Evolutionary conservation across 2,888 invertebrate genomes (phyloP).

Genomic region (Platycnemis pennipes): DNA sequence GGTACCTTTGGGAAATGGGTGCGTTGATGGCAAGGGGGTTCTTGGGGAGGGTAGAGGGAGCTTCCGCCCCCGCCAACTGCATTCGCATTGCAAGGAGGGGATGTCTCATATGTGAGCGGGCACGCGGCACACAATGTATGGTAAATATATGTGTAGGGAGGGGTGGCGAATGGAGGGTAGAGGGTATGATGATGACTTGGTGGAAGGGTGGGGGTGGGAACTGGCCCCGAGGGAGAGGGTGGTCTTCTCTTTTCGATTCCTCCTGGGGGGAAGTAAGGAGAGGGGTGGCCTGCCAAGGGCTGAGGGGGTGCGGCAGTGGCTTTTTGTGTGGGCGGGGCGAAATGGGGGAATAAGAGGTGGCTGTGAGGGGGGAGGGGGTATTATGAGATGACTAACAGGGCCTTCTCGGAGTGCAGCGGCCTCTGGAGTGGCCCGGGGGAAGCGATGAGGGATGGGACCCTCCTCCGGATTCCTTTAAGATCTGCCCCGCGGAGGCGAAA

Average conservation of each 20-base stretch:
- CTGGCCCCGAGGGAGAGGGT: not conserved
- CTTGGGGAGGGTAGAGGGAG: not conserved
- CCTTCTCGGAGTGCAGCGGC: not conserved
- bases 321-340: not conserved
- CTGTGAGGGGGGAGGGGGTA: not conserved
- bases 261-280: not conserved
- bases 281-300: not conserved
- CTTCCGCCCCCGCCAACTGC: not conserved
- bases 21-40: not conserved
- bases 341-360: not conserved
- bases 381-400: constrained; percentile 27
- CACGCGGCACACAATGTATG: not conserved
- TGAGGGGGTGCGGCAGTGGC: not conserved
- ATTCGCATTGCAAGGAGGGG: not conserved
- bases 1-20: not conserved
- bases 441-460: not conserved
- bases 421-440: not conserved
- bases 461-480: not conserved
- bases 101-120: not conserved
- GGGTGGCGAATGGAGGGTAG: not conserved
- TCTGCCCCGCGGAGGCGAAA: not conserved
- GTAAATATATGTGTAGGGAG: constrained; percentile 23
- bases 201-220: not conserved
- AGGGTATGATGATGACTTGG: not conserved
- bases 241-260: not conserved